phyloP scores from a whole-genome alignment of 2,888 invertebrate genomes.

The Heliconius erato region DNA sequence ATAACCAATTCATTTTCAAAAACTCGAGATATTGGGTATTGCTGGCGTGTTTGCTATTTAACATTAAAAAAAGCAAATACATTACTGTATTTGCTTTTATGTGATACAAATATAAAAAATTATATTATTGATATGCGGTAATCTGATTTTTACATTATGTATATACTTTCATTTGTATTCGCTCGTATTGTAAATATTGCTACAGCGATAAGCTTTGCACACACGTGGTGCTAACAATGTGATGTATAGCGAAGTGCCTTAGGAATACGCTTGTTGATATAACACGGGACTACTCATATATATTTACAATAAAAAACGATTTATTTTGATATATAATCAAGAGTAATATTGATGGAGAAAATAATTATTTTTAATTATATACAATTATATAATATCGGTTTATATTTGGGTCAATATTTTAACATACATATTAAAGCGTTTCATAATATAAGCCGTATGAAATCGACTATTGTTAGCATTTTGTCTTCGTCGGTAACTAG shows the following conservation, averaged over 20 bases:
- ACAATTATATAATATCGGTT: not conserved
- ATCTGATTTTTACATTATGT: too few relatives aligned
- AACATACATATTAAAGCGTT: not conserved
- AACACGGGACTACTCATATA: not conserved
- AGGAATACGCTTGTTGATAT: slow-evolving; percentile 46
- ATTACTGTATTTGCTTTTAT: too few relatives aligned
- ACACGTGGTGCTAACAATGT: slow-evolving; percentile 52
- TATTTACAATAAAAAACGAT: slow-evolving; percentile 12
- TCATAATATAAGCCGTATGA: not conserved
- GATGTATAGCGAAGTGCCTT: slow-evolving; percentile 51
- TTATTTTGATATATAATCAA: not conserved
- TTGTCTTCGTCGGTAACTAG: not conserved
- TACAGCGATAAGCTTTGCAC: slow-evolving; percentile 28
- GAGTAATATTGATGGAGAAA: not conserved
- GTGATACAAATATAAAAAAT: not conserved
- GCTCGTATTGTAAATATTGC: slow-evolving; percentile 32
- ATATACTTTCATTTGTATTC: slow-evolving; percentile 12
- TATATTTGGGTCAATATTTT: not conserved
- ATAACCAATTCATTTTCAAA: too few relatives aligned
- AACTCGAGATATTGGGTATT: too few relatives aligned
- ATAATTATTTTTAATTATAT: not conserved
- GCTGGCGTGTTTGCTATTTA: too few relatives aligned
- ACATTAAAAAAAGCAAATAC: too few relatives aligned
- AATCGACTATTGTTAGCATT: not conserved
- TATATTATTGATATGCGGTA: not conserved